Evolutionary conservation across 2,113 vertebrate genomes (phyloP).

Genomic region (Lates calcarifer): DNA sequence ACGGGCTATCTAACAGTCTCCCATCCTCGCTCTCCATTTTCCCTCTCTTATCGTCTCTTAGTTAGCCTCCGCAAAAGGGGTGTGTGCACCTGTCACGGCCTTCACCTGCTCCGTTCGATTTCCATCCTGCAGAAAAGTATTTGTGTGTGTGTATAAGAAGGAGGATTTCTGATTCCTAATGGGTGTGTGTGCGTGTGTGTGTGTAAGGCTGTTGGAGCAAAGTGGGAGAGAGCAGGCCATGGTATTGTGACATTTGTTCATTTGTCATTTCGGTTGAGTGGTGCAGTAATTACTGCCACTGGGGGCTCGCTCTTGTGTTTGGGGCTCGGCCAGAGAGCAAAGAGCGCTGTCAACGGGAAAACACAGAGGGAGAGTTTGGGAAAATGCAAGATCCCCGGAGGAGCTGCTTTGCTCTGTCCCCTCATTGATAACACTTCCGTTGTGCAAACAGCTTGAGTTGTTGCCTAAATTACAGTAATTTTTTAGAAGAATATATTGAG

Average conservation of each 20-base stretch:
- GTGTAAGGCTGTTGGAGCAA: conserved; percentile 12
- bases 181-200: neutral
- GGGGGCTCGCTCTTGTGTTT: conserved; percentile 65
- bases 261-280: conserved; percentile 77
- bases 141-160: conserved; percentile 18
- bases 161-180: conserved; percentile 19
- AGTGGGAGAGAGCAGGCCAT: conserved; percentile 34
- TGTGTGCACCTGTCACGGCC: conserved; percentile 40
- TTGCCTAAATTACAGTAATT: conserved; percentile 43
- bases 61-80: conserved; percentile 33
- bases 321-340: conserved; percentile 60
- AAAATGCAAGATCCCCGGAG: conserved; percentile 35
- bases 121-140: conserved; percentile 37
- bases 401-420: conserved; percentile 23
- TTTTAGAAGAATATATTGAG: neutral
- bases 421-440: conserved; percentile 30
- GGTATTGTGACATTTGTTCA: conserved; percentile 69
- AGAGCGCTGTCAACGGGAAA: conserved; percentile 58
- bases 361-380: conserved; percentile 32
- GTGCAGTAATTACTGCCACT: conserved; percentile 76
- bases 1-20: conserved; percentile 69
- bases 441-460: conserved; percentile 39
- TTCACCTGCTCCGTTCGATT: conserved; percentile 47
- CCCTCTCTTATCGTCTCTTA: conserved; percentile 7
- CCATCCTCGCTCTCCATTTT: conserved; percentile 24